Percentiles rank a stretch among this genome's conserved stretches.
phyloP scores from a whole-genome alignment of 2,113 vertebrate species.

The Trichechus manatus region DNA sequence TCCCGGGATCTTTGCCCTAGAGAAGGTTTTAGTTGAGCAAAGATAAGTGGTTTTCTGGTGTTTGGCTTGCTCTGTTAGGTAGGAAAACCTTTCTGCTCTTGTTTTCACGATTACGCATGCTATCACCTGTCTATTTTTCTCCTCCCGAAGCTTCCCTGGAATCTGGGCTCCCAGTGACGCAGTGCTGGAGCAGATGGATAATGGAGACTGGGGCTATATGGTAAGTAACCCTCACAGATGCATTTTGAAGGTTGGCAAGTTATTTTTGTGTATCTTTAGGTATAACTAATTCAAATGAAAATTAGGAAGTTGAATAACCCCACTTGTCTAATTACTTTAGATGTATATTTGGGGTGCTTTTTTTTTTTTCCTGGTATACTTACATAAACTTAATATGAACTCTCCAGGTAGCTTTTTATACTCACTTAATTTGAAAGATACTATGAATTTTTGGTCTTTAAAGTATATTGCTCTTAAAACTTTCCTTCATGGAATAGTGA shows the following conservation, averaged over 20 bases:
- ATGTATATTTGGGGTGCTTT: background rate
- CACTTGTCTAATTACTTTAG: background rate
- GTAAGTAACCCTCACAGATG: constrained; percentile 88
- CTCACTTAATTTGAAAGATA: background rate
- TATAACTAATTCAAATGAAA: constrained; percentile 10
- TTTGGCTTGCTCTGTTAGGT: constrained; percentile 62
- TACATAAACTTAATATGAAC: background rate
- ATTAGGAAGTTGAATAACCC: background rate
- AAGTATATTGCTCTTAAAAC: constrained; percentile 16
- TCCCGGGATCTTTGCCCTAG: constrained; percentile 46
- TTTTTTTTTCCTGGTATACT: constrained; percentile 44
- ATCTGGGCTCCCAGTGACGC: constrained; percentile 81
- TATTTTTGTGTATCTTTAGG: background rate
- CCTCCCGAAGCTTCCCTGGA: constrained; percentile 78
- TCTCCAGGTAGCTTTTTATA: background rate
- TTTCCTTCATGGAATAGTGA: background rate
- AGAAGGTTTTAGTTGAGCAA: constrained; percentile 67
- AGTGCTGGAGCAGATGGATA: constrained; percentile 95
- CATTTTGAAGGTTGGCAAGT: constrained; percentile 3
- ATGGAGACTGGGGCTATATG: constrained; percentile 99
- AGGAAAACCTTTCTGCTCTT: constrained; percentile 23
- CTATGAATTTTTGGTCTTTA: background rate
- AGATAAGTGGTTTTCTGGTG: constrained; percentile 37
- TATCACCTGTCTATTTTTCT: constrained; percentile 66
- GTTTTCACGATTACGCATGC: constrained; percentile 58